A percentile compares a stretch with the other conserved stretches of the same genome.
These are phyloP conservation scores for Julus scanicus DNA, from an alignment of 2,888 invertebrate genomes.

Conservation along the genomic window DNA sequence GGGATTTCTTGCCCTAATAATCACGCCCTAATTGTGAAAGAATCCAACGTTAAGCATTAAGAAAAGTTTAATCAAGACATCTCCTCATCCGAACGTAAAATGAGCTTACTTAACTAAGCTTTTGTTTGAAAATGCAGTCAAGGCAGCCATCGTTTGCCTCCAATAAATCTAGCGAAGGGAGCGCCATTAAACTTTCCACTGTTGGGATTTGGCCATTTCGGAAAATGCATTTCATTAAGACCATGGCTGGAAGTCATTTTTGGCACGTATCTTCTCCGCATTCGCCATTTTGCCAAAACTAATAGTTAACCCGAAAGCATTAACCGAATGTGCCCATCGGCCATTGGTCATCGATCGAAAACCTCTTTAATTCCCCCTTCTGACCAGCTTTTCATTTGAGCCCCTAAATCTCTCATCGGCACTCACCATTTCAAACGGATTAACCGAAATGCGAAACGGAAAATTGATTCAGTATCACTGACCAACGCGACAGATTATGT, in stretches of 20 bases:
- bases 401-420: not conserved
- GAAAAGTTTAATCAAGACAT: constrained; percentile 13
- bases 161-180: not conserved
- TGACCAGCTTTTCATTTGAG: not conserved
- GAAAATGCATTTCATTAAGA: constrained; percentile 38
- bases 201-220: constrained; percentile 22
- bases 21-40: not conserved
- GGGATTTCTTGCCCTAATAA: constrained; percentile 1
- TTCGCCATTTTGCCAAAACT: not conserved
- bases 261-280: not conserved
- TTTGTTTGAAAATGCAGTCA: not conserved
- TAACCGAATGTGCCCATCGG: not conserved
- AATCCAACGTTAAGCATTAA: constrained; percentile 21
- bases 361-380: not conserved
- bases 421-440: not conserved
- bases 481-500: no score
- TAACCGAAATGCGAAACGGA: not conserved
- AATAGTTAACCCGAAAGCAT: not conserved
- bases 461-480: not conserved
- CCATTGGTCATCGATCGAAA: not conserved
- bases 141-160: not conserved
- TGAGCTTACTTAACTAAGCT: constrained; percentile 11
- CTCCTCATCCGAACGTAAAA: constrained; percentile 25
- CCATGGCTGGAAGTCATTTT: not conserved
- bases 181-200: not conserved